A percentile compares a stretch with the other conserved stretches of the same genome.
Conservation (phyloP, 2,113 vertebrate species). For the Pelecanus crispus region DNA sequence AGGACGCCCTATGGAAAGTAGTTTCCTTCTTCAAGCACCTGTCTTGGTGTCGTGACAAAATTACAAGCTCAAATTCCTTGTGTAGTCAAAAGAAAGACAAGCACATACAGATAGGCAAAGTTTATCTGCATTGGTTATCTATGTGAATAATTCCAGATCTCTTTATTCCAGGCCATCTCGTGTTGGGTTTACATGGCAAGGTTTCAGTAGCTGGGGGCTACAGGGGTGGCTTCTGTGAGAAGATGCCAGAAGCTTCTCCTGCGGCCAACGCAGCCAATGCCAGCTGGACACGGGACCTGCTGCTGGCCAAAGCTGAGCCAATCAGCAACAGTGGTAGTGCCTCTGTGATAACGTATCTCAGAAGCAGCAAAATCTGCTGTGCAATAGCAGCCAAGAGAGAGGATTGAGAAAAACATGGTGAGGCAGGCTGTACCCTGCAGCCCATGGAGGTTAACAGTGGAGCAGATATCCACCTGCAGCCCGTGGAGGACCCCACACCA, state of each 20-base stretch:
- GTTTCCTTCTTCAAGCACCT: background rate
- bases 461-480: background rate
- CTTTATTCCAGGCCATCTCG: background rate
- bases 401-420: background rate
- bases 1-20: background rate
- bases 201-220: background rate
- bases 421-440: background rate
- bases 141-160: background rate
- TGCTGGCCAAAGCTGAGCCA: background rate
- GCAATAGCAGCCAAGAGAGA: background rate
- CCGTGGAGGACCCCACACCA: fast-evolving
- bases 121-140: background rate
- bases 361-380: background rate
- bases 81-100: background rate
- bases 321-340: fast-evolving
- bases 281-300: background rate
- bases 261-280: fast-evolving
- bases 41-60: background rate
- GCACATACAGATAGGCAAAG: background rate
- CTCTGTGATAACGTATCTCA: background rate
- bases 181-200: background rate
- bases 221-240: background rate
- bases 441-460: too few species aligned
- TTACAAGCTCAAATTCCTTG: background rate
- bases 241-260: background rate